phyloP scores from a whole-genome alignment of 2,888 invertebrate genomes.

The Dichetophora obliterata region DNA sequence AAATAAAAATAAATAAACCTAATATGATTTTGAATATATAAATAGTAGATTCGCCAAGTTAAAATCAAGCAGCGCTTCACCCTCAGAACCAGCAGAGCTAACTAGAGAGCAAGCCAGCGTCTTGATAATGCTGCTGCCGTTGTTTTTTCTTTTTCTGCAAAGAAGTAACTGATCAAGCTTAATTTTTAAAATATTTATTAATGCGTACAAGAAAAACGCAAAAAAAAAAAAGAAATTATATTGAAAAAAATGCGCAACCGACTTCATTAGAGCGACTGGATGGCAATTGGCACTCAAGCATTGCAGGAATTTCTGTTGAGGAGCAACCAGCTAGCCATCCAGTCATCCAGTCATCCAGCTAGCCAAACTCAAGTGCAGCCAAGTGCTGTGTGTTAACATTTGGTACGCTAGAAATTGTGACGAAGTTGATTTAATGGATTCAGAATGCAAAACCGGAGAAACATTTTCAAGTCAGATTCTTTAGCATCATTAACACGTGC shows the following conservation, averaged over 20 bases:
- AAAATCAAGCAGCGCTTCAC: not conserved
- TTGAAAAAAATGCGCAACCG: constrained; percentile 60
- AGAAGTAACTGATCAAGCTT: constrained; percentile 33
- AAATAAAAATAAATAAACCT: not conserved
- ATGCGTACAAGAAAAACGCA: constrained; percentile 24
- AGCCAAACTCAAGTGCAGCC: not conserved
- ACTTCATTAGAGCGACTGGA: constrained; percentile 41
- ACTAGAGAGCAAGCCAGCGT: not conserved
- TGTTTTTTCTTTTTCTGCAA: constrained; percentile 42
- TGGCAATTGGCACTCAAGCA: constrained; percentile 29
- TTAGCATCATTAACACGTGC: not conserved
- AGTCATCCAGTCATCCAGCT: not conserved
- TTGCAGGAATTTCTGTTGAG: constrained; percentile 26
- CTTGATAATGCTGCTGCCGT: constrained; percentile 43
- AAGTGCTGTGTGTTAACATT: not conserved
- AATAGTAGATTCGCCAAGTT: constrained; percentile 21
- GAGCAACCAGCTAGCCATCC: constrained; percentile 21
- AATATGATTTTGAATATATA: constrained; percentile 15
- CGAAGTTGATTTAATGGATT: constrained; percentile 27
- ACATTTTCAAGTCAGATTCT: not conserved
- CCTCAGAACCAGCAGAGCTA: constrained; percentile 18
- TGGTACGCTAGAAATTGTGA: not conserved
- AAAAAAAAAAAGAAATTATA: constrained; percentile 48
- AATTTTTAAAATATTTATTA: constrained; percentile 33
- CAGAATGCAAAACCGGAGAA: constrained; percentile 13